Percentiles rank a stretch among this genome's conserved stretches.
phyloP scores from a whole-genome alignment of 2,113 vertebrate genomes.

The Scopus umbretta region DNA sequence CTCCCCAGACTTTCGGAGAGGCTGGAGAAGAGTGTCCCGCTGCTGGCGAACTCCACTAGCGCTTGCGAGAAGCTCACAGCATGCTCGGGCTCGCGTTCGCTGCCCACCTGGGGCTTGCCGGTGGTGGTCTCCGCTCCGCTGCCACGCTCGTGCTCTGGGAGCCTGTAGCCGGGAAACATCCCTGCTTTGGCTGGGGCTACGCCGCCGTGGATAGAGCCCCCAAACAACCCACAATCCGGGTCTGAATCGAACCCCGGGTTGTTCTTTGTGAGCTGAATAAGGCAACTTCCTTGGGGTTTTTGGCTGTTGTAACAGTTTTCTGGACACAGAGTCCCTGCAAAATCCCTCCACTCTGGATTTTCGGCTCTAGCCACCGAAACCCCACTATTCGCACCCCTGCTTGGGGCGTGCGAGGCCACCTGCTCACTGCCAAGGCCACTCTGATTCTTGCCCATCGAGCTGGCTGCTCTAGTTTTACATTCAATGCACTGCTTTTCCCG shows the following conservation, averaged over 20 bases:
- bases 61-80: conserved; percentile 92
- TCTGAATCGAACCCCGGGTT: conserved; percentile 40
- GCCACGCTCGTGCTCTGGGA: accelerated
- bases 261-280: conserved; percentile 62
- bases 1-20: conserved; percentile 78
- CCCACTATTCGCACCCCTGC: neutral
- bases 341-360: conserved; percentile 69
- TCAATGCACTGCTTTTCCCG: conserved; percentile 59
- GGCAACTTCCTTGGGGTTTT: conserved; percentile 61
- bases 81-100: conserved; percentile 74
- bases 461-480: conserved; percentile 51
- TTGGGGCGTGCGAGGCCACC: neutral
- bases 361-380: conserved; percentile 43
- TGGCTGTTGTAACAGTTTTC: conserved; percentile 59
- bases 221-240: conserved; percentile 51
- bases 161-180: conserved; percentile 49
- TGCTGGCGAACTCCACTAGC: conserved; percentile 88
- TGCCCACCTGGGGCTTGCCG: neutral
- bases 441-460: neutral
- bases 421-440: conserved; percentile 46
- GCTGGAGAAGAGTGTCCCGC: conserved; percentile 81
- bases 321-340: conserved; percentile 35
- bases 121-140: neutral
- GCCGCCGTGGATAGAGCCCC: neutral
- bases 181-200: neutral